Evolutionary conservation across 1,140 invertebrate species (phyloP).

Genomic region (Drosophila nannoptera): DNA sequence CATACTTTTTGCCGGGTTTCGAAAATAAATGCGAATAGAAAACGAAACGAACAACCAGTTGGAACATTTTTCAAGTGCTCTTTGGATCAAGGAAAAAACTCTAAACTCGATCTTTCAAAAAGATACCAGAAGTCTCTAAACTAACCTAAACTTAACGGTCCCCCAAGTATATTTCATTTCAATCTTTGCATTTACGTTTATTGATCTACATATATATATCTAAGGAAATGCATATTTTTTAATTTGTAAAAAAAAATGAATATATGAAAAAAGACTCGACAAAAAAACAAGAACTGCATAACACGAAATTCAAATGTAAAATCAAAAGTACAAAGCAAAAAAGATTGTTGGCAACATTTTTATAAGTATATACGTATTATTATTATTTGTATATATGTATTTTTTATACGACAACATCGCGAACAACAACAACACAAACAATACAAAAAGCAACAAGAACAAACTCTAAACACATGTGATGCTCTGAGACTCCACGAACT

Average conservation of each 20-base stretch:
- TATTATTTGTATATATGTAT: slow-evolving; percentile 76
- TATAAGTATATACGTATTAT: slow-evolving; percentile 75
- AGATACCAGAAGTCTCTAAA: slow-evolving; percentile 61
- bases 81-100: slow-evolving; percentile 38
- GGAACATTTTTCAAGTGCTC: slow-evolving; percentile 59
- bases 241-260: slow-evolving; percentile 30
- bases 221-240: slow-evolving; percentile 52
- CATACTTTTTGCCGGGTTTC: slow-evolving; percentile 56
- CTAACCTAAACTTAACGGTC: slow-evolving; percentile 1
- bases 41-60: slow-evolving; percentile 16
- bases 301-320: slow-evolving; percentile 71
- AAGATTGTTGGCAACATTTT: slow-evolving; percentile 77
- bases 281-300: slow-evolving; percentile 30
- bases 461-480: slow-evolving; percentile 57
- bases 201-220: slow-evolving; percentile 26
- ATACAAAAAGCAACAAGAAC: slow-evolving; percentile 38
- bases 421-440: slow-evolving; percentile 29
- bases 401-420: slow-evolving; percentile 70
- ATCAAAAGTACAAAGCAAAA: slow-evolving; percentile 76
- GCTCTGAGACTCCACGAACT: slow-evolving; percentile 66
- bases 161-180: slow-evolving; percentile 59
- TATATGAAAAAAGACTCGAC: slow-evolving; percentile 11
- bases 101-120: slow-evolving; percentile 57
- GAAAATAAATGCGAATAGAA: slow-evolving; percentile 1
- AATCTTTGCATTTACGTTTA: slow-evolving; percentile 59